A percentile compares a stretch with the other conserved stretches of the same genome.
Evolutionary conservation across 2,797 vertebrate species (phyloP).

Genomic region (Siniperca undulata): DNA sequence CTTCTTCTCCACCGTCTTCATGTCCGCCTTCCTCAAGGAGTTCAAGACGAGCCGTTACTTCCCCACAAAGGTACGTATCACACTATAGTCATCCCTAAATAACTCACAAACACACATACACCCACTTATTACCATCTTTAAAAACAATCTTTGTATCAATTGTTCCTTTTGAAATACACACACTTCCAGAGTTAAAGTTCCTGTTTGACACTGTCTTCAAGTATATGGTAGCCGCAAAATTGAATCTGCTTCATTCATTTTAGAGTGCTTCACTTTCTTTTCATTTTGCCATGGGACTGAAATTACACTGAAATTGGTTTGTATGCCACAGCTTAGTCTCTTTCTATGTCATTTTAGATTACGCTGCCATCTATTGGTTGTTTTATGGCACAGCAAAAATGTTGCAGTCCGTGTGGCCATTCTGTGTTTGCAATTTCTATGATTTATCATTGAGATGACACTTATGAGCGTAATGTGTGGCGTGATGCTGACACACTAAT

Average conservation of each 20-base stretch:
- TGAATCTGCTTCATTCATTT: constrained; percentile 6
- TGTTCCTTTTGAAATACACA: background rate
- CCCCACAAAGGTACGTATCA: constrained; percentile 91
- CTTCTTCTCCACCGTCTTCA: constrained; percentile 96
- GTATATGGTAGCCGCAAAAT: background rate
- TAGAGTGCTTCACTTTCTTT: constrained; percentile 6
- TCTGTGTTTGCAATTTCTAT: constrained; percentile 53
- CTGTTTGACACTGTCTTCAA: background rate
- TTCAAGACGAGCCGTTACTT: constrained; percentile 99
- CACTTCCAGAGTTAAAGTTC: background rate
- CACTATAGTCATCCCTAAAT: background rate
- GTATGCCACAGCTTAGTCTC: background rate
- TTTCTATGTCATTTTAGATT: background rate
- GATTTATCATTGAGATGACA: constrained; percentile 64
- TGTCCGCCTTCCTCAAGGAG: constrained; percentile 97
- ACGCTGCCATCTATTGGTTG: constrained; percentile 65
- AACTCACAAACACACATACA: background rate
- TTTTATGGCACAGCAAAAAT: background rate
- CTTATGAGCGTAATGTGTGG: constrained; percentile 52
- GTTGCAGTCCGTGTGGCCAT: constrained; percentile 18
- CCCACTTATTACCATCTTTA: too few species aligned
- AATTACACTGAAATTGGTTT: background rate
- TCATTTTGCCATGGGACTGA: constrained; percentile 6
- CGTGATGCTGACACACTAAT: constrained; percentile 38
- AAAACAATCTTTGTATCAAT: background rate